Evolutionary conservation across 2,888 invertebrate species (phyloP), one percentile per base, ranked within the genome.

Genomic region (Pomacea canaliculata): DNA sequence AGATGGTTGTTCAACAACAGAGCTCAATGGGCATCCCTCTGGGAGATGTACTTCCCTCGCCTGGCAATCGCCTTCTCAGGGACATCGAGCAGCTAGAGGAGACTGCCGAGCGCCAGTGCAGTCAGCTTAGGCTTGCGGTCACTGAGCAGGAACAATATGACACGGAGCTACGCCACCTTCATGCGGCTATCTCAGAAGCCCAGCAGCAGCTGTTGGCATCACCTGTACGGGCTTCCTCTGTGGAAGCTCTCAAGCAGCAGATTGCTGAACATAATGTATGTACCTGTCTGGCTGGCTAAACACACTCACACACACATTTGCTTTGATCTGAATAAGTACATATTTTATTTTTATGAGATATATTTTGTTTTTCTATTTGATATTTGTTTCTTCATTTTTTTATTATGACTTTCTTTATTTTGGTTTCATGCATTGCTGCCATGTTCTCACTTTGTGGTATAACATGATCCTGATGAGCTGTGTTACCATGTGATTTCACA

Each of bases 201-300:
- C 85, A 87, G 80, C 83, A 85, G 48, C 80, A 85, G 69, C 79
- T 87, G 56, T 76, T 85, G 46, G 84, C 83, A 18, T 84, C 87
- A 10, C 85, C 87, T 7, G 85, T 85, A 60, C 82, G 82, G 76
- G 86, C 85, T 10, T 80, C 85, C 51, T 85, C 85, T 79, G 85
- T 88, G 60, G 84, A 85, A 56, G 84, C 83, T 59, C 83, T 88
- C 66, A 87, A 86, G 78, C 82, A 85, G 73, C 87, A 88, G 84
- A 85, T 87, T 63, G 79, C 83, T 70, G 86, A 86, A 76, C 83
- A 84, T 79, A 84, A 86, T 83, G 87, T 87, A 85, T 78, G 87
- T 86, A 81, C 76, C 70, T 78, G 51, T 18, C n/a, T 67, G 73
- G 49, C 71, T 77, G 67, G 71, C 70, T 63, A 46, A n/a, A 74